phyloP scores from a whole-genome alignment of 2,888 invertebrate genomes.

The Eulithis testata region DNA sequence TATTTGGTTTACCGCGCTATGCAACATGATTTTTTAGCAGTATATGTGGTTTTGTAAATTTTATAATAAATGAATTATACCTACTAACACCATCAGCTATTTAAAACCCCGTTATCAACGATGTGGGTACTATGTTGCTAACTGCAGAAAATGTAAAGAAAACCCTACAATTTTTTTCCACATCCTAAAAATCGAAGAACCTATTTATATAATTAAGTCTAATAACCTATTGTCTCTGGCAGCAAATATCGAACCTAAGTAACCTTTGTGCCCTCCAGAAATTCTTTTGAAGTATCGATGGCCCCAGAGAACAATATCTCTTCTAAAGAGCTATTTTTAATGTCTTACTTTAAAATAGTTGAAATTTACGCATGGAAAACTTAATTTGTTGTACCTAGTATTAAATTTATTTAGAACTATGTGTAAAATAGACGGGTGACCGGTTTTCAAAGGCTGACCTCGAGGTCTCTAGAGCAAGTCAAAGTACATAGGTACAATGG shows the following conservation, averaged over 20 bases:
- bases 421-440: constrained; percentile 15
- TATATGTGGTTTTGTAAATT: too few relatives aligned
- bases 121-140: too few relatives aligned
- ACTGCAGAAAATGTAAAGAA: background rate
- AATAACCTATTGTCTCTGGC: constrained; percentile 20
- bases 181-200: background rate
- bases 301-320: constrained; percentile 51
- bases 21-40: too few relatives aligned
- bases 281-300: constrained; percentile 54
- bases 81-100: too few relatives aligned
- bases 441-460: constrained; percentile 16
- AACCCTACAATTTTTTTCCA: background rate
- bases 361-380: constrained; percentile 23
- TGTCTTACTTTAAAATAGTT: constrained; percentile 42
- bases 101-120: too few relatives aligned
- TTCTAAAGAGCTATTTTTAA: constrained; percentile 57
- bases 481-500: constrained; percentile 7
- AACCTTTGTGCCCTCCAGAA: constrained; percentile 41
- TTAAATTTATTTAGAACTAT: background rate
- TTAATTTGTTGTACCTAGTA: too few relatives aligned
- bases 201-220: background rate
- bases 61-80: too few relatives aligned
- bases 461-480: constrained; percentile 10
- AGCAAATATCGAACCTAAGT: constrained; percentile 27
- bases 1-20: too few relatives aligned